Evolutionary conservation across 2,888 invertebrate species (phyloP), one percentile per base, ranked within the genome.

Genomic region (Heteromyza rotundicornis): DNA sequence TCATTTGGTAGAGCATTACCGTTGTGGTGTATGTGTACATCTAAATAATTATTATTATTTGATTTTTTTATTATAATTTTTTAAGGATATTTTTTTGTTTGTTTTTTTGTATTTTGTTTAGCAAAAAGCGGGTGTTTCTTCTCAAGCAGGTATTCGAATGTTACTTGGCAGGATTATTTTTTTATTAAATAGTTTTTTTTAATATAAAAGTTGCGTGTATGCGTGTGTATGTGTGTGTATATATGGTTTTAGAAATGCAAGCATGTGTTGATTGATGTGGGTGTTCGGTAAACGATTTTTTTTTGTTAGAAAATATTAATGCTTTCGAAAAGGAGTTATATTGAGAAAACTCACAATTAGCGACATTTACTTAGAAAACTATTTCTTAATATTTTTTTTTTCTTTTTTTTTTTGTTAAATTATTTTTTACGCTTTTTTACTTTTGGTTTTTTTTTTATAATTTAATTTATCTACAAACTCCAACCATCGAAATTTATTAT

Each of bases 71-170:
- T 55, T n/a, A 40, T 61, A 57, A 23, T 52, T 56, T 56, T 22
- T 62, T 63, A 55, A 54, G 53, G 23, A 54, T 58, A 20, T 60
- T 20, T 56, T 40, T 53, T 40, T 56, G 14, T 51, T 56, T 44
- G 20, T 35, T 60, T 27, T 23, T 60, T 50, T 54, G 2, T 17
- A 22, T 62, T 51, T 62, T 62, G 56, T 67, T 74, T 77, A 78
- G 78, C 76, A 77, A 78, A 65, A 77, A 78, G 76, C 79, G 78
- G 78, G 78, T 77, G 76, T 77, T 74, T 76, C 71, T 74, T 76
- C 72, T 78, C 72, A 76, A 78, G 79, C 77, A 77, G 77, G 79
- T 78, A 76, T 76, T 76, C 71, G 69, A 78, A 76, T 78, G 71
- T 76, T 77, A 74, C 78, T 78, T 77, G 77, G 77, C 77, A 77